Conservation (phyloP, 2,113 vertebrate species). For the Phodopus roborovskii region DNA sequence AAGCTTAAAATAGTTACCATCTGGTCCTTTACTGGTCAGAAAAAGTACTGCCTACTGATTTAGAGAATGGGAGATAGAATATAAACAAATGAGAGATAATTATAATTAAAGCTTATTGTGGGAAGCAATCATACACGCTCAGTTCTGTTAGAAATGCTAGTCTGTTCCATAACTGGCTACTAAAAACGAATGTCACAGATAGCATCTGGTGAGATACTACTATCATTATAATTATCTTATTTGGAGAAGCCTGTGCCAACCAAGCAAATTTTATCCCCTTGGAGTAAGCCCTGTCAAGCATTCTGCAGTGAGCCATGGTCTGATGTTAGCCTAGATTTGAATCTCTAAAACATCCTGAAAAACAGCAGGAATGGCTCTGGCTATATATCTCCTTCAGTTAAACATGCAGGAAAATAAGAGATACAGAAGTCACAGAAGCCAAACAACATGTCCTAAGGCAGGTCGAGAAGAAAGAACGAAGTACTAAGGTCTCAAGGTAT, state of each 20-base stretch:
- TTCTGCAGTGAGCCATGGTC: background rate
- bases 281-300: background rate
- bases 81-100: background rate
- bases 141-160: background rate
- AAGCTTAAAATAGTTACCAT: slow-evolving; percentile 17
- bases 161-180: background rate
- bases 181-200: background rate
- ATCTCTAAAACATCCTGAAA: background rate
- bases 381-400: background rate
- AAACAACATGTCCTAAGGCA: background rate
- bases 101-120: background rate
- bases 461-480: background rate
- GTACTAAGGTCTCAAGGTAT: background rate
- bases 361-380: background rate
- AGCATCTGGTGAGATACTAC: background rate
- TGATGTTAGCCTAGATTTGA: background rate
- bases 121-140: background rate
- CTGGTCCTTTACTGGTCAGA: background rate
- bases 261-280: background rate
- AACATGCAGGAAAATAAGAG: background rate
- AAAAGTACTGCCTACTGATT: background rate
- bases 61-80: background rate
- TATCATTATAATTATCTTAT: background rate
- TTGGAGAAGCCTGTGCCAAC: slow-evolving; percentile 6
- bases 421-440: background rate